Base-by-base conservation (phyloP, 2,797 vertebrate genomes). In the Aulostomus chinensis region DNA sequence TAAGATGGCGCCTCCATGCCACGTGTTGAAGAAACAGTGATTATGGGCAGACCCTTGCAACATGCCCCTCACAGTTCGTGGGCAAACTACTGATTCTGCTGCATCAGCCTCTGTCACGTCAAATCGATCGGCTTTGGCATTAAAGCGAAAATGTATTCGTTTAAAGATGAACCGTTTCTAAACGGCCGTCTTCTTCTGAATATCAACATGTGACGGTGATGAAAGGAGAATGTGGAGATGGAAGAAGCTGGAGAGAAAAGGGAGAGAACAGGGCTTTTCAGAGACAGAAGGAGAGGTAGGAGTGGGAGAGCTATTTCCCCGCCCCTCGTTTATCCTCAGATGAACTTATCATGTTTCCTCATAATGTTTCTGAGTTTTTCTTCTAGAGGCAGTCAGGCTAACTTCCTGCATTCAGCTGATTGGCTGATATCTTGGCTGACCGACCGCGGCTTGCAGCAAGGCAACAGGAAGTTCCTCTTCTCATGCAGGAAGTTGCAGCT, bases 331-430 rank as follows among this genome's bases (percentile, higher is more conserved):
- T 92, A 88, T 91, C 91, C 91, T 91, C 88, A 91, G 85, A 91
- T 90, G 90, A 92, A 91, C 90, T 91, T 90, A 83, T 87, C 87
- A 69, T 84, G 87, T 89, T 91, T 87, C 86, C 82, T 90, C 90
- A 90, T 89, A 83, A 84, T 83, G 81, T 75, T 84, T 85, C 68
- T 68, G 83, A 79, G 79, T 80, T 78, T 80, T 78, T 78, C 80
- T 83, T 62, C 77, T 73, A 71, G 64, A 86, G 81, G 82, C 82
- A 84, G 88, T 81, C 82, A 80, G 72, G 75, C 81, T 84, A 53
- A 88, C 89, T 90, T 91, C 89, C 88, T 89, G 83, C 72, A 83
- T 84, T 81, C 84, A 80, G 64, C 73, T 83, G 78, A 89, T 88
- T 86, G 86, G 84, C 5, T 74, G 75, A 85, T 84, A 85, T 81